Evolutionary conservation across 2,113 vertebrate species (phyloP).

Genomic region (Centropus unirufus): DNA sequence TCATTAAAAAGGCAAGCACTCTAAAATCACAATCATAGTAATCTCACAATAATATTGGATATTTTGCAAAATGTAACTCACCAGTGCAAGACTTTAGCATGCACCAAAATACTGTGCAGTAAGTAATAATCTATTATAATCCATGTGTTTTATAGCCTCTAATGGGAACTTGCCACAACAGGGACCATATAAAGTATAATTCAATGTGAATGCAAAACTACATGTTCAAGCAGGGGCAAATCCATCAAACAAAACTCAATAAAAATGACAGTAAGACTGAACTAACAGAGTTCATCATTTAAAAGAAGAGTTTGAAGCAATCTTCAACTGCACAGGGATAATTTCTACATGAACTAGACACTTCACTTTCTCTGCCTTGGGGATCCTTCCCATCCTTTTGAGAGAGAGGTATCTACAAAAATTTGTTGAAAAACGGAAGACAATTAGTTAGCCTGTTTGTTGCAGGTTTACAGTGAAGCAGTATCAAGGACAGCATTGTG

Average conservation of each 20-base stretch:
- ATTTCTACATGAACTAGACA: background rate
- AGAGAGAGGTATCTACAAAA: background rate
- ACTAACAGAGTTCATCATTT: slow-evolving; percentile 41
- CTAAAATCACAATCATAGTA: background rate
- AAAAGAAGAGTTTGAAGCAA: background rate
- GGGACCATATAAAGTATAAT: background rate
- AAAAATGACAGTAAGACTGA: slow-evolving; percentile 31
- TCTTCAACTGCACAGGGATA: background rate
- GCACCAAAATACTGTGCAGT: background rate
- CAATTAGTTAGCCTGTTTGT: background rate
- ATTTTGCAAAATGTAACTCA: slow-evolving; percentile 35
- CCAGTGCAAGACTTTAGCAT: background rate
- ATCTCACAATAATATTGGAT: background rate
- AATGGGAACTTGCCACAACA: background rate
- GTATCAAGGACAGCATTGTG: background rate
- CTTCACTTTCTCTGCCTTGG: background rate
- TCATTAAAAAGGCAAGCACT: background rate
- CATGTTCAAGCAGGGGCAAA: slow-evolving; percentile 38
- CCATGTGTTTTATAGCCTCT: background rate
- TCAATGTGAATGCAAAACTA: slow-evolving; percentile 19
- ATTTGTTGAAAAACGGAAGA: background rate
- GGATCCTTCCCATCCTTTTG: background rate
- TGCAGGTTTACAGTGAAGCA: background rate
- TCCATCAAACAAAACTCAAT: slow-evolving; percentile 10
- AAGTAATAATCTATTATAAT: slow-evolving; percentile 25